Base-by-base conservation (phyloP, 1,140 invertebrate species). In the Rhagoletis zephyria region DNA sequence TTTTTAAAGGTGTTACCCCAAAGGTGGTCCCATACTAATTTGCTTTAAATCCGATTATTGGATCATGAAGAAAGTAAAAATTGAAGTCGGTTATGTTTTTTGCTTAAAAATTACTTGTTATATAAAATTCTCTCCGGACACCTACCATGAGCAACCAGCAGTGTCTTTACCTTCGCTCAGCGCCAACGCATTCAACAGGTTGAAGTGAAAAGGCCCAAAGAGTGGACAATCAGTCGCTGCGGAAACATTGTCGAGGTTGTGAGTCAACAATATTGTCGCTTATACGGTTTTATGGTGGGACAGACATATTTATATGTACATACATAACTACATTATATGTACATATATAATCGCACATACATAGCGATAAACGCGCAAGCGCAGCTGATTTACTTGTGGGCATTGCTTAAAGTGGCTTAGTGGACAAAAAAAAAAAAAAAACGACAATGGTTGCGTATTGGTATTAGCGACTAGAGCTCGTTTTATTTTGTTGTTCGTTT, bases 211-310 rank as follows among this genome's bases (percentile, higher is more conserved):
- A 81, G 19, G 74, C 45, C n/a, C 74, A 56, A 81, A 56, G 48
- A 30, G n/a, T 81, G 74, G 74, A 56, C 74, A 81, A 19, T 81
- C 74, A 81, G 74, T 81, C 74, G 74, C 30, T 81, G 48, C 16
- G 74, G 74, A 81, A 81, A 81, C 74, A 56, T 56, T 81, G 74
- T 19, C 74, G 74, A 81, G 74, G 48, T 56, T 30, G 74, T 56
- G 45, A 30, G 74, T 81, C 48, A 81, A 81, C 4, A 19, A 9
- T 42, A 81, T 56, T 19, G 45, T 30, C n/a, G 48, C 74, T 56
- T 5, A 19, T 81, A 56, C 74, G n/a, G n/a, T 19, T 64, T 51
- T 19, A n/a, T 30, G 74, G 16, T 81, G 14, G 16, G 42, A 19
- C 3, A n/a, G 19, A 19, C 45, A 51, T 10, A 56, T 30, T 19